Evolutionary conservation across 2,113 vertebrate species (phyloP).

Genomic region (Nycticebus coucang): DNA sequence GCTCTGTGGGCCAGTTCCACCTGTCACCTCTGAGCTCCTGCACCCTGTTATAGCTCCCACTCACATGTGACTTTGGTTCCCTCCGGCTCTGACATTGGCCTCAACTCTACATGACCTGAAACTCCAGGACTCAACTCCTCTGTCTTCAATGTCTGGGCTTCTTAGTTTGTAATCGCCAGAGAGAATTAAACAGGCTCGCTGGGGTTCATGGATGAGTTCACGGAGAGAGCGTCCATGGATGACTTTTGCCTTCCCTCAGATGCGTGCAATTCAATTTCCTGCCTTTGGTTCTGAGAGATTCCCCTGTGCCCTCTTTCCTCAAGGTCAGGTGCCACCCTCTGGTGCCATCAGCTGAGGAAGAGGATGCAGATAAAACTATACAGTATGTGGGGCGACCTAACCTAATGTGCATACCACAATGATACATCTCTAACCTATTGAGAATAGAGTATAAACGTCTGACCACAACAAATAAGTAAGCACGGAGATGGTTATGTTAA

Average conservation of each 20-base stretch:
- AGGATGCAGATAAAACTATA: no score
- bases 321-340: background rate
- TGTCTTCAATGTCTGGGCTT: background rate
- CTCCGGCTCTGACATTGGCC: background rate
- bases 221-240: rapidly evolving
- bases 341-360: background rate
- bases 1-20: rapidly evolving
- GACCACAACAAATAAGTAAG: no score
- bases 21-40: background rate
- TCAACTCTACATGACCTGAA: background rate
- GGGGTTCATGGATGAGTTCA: background rate
- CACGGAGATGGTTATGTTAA: no score
- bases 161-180: background rate
- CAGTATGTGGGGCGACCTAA: no score
- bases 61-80: rapidly evolving
- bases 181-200: background rate
- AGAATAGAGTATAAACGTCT: no score
- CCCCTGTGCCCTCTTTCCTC: background rate
- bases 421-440: no score
- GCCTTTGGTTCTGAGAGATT: background rate
- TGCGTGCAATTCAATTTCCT: background rate
- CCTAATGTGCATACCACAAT: no score
- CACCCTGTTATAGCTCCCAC: background rate
- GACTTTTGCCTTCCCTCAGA: background rate
- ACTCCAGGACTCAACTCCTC: background rate